Evolutionary conservation across 2,888 invertebrate species (phyloP).

Genomic region (Agrypnus murinus): DNA sequence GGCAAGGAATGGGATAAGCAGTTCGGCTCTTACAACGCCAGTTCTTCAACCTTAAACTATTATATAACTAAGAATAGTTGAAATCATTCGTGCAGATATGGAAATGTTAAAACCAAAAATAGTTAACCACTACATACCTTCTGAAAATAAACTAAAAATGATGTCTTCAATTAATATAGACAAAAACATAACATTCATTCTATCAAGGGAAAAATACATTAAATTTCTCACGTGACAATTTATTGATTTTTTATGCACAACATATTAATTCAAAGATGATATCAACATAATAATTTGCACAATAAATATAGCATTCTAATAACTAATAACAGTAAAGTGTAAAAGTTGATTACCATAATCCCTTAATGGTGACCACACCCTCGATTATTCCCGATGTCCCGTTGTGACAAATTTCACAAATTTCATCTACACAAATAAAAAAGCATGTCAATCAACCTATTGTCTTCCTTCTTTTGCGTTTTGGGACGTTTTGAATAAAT

Average conservation of each 20-base stretch:
- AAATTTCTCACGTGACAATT: no score
- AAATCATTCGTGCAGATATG: no score
- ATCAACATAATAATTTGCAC: slow-evolving; percentile 41
- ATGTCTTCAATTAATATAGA: no score
- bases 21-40: no score
- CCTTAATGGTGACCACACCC: slow-evolving; percentile 40
- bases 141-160: no score
- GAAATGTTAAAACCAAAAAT: no score
- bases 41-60: no score
- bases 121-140: no score
- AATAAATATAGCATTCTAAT: slow-evolving; percentile 36
- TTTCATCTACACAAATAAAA: slow-evolving; percentile 5
- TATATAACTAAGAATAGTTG: no score
- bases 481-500: neutral
- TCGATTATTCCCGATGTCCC: slow-evolving; percentile 40
- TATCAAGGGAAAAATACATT: no score
- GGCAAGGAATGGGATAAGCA: no score
- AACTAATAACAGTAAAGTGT: slow-evolving; percentile 33
- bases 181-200: no score
- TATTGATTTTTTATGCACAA: slow-evolving; percentile 14
- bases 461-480: neutral
- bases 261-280: slow-evolving; percentile 34
- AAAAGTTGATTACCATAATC: slow-evolving; percentile 42
- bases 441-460: slow-evolving; percentile 33
- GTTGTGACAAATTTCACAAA: slow-evolving; percentile 45